Conservation (phyloP, 2,888 invertebrate genomes). For the Dichetophora obliterata region DNA sequence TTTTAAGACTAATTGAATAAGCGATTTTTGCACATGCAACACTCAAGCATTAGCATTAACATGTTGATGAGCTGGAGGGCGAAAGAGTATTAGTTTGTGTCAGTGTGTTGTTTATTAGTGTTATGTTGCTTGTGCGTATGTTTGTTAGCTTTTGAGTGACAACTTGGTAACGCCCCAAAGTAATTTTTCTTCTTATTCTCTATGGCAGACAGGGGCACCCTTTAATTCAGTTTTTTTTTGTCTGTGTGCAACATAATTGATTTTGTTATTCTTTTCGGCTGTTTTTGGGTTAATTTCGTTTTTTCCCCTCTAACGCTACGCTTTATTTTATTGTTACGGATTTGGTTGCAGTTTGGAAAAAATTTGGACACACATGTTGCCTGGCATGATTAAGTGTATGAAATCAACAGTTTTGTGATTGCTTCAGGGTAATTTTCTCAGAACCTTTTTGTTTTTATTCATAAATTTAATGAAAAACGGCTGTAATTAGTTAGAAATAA, state of each 20-base stretch:
- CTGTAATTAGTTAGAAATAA: too few relatives aligned
- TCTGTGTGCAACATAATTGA: constrained; percentile 19
- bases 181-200: constrained; percentile 55
- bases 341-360: constrained; percentile 39
- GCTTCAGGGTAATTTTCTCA: constrained; percentile 46
- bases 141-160: constrained; percentile 50
- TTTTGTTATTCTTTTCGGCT: constrained; percentile 35
- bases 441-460: not conserved
- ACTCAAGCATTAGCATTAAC: constrained; percentile 8
- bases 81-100: not conserved
- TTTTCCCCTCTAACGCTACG: constrained; percentile 4
- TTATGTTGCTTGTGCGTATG: not conserved
- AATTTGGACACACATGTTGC: constrained; percentile 47
- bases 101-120: not conserved
- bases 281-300: constrained; percentile 44
- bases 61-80: not conserved
- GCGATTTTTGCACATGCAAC: constrained; percentile 42
- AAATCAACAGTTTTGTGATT: constrained; percentile 49
- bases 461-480: too few relatives aligned
- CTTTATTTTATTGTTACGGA: not conserved
- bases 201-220: not conserved
- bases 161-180: constrained; percentile 54
- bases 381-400: constrained; percentile 49
- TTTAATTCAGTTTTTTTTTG: not conserved
- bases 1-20: constrained; percentile 45